A percentile compares a stretch with the other conserved stretches of the same genome.
Evolutionary conservation across 2,113 vertebrate species (phyloP).

Genomic region (Peromyscus maniculatus): DNA sequence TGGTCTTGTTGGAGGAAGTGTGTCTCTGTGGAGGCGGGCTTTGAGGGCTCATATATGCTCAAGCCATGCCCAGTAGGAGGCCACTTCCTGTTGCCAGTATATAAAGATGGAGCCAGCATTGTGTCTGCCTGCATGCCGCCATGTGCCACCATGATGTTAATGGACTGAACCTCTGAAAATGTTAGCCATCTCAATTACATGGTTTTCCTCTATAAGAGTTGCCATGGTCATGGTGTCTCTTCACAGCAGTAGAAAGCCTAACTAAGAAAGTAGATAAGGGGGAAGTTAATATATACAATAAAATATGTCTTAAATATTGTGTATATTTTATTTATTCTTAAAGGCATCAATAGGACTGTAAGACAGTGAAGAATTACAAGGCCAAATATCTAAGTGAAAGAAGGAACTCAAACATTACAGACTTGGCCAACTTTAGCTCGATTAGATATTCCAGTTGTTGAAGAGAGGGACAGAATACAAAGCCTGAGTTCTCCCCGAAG

Average conservation of each 20-base stretch:
- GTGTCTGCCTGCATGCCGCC: background rate
- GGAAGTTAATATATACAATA: background rate
- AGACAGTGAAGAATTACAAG: background rate
- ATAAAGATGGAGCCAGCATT: background rate
- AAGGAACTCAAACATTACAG: background rate
- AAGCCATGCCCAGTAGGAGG: background rate
- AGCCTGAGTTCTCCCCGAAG: background rate
- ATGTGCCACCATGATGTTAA: background rate
- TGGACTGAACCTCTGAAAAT: background rate
- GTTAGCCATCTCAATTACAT: background rate
- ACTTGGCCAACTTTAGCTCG: background rate
- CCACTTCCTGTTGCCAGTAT: background rate
- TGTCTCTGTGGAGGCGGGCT: background rate
- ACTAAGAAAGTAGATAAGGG: background rate
- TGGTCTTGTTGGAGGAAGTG: background rate
- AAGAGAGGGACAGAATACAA: background rate
- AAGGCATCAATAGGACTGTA: background rate
- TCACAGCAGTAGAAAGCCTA: background rate
- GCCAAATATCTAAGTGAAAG: slow-evolving; percentile 27
- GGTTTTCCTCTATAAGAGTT: background rate
- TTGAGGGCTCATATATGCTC: background rate
- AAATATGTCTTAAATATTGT: background rate
- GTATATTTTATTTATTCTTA: background rate
- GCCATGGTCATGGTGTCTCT: background rate
- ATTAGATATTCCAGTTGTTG: background rate